Percentiles rank a stretch among this genome's conserved stretches.
phyloP scores from a whole-genome alignment of 2,888 invertebrate genomes.

The Caenorhabditis panamensis region DNA sequence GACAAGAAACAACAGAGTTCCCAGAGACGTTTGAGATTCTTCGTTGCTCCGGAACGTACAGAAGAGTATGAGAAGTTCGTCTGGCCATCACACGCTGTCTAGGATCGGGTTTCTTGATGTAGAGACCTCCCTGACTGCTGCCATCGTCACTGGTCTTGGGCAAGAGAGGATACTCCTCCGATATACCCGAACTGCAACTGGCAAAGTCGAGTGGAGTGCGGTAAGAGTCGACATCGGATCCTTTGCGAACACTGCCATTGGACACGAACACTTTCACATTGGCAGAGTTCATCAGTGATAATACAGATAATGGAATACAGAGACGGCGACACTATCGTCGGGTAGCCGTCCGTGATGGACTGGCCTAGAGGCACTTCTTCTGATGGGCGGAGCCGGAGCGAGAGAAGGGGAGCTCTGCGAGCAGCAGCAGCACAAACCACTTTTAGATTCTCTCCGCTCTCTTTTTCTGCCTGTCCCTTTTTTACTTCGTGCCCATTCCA shows the following conservation, averaged over 20 bases:
- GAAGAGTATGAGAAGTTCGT: slow-evolving; percentile 75
- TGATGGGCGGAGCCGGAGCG: slow-evolving; percentile 26
- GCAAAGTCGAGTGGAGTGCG: slow-evolving; percentile 50
- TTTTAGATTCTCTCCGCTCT: slow-evolving; percentile 57
- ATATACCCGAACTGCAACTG: slow-evolving; percentile 47
- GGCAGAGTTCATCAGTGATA: slow-evolving; percentile 43
- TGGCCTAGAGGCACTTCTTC: slow-evolving; percentile 59
- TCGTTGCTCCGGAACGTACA: slow-evolving; percentile 77
- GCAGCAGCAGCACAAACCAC: slow-evolving; percentile 58
- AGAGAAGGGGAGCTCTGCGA: slow-evolving; percentile 32
- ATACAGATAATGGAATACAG: slow-evolving; percentile 16
- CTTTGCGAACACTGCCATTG: slow-evolving; percentile 54
- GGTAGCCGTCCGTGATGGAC: slow-evolving; percentile 49
- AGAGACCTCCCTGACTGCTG: slow-evolving; percentile 44
- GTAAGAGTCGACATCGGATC: slow-evolving; percentile 50
- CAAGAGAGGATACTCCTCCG: slow-evolving; percentile 46
- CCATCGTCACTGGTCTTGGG: slow-evolving; percentile 28
- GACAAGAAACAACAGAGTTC: slow-evolving; percentile 75
- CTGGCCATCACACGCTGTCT: slow-evolving; percentile 67
- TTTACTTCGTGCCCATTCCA: slow-evolving; percentile 50
- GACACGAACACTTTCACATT: slow-evolving; percentile 70
- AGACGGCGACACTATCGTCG: slow-evolving; percentile 21
- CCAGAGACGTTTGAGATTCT: slow-evolving; percentile 76
- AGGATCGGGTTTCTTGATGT: slow-evolving; percentile 71
- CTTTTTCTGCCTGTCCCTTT: slow-evolving; percentile 56